Conservation (phyloP, 2,113 vertebrate genomes). For the Donacobius atricapilla region DNA sequence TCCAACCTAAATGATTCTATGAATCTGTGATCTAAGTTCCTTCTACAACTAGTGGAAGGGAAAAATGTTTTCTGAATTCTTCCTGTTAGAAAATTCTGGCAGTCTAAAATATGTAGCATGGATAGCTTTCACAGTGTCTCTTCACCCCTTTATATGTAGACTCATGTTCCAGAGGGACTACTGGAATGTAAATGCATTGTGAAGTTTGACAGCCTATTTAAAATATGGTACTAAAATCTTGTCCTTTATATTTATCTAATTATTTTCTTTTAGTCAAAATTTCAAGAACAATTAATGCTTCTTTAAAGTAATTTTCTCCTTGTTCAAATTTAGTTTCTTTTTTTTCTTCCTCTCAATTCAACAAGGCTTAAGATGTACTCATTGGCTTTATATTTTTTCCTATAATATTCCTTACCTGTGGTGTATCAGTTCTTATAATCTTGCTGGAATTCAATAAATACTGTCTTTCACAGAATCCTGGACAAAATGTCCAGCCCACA, state of each 20-base stretch:
- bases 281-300: background rate
- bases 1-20: background rate
- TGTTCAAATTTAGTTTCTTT: background rate
- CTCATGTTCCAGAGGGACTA: background rate
- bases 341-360: background rate
- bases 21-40: background rate
- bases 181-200: background rate
- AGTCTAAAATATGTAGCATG: background rate
- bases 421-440: too few species aligned
- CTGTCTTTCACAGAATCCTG: background rate
- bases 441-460: background rate
- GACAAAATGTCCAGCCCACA: background rate
- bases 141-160: background rate
- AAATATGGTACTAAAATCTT: background rate
- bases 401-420: background rate
- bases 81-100: background rate
- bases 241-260: background rate
- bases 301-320: background rate
- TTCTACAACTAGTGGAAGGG: background rate
- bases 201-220: background rate
- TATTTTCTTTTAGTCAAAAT: background rate
- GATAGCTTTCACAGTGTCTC: background rate
- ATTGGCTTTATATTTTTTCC: background rate
- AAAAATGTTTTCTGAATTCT: background rate
- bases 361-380: background rate